phyloP scores from a whole-genome alignment of 2,888 invertebrate species.

The Teleogryllus oceanicus region DNA sequence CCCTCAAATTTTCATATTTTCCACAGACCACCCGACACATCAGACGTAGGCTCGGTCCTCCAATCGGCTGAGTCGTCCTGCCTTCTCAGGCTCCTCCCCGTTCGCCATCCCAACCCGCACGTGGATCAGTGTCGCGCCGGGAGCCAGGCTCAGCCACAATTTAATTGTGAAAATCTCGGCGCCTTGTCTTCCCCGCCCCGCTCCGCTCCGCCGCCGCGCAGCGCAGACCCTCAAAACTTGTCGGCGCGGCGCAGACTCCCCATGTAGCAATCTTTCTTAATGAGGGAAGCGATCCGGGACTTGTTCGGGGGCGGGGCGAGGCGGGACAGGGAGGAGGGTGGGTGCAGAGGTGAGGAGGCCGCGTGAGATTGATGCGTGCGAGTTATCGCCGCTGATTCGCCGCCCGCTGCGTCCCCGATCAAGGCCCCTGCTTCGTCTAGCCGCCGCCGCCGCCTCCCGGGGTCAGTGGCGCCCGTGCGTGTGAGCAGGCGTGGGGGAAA shows the following conservation, averaged over 20 bases:
- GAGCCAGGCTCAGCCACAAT: background rate
- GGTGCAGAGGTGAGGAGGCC: background rate
- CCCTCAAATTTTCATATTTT: too few species aligned
- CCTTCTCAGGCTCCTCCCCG: too few species aligned
- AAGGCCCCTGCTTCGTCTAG: background rate
- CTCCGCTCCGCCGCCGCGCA: background rate
- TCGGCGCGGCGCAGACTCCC: background rate
- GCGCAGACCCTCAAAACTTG: background rate
- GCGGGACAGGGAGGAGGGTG: too few species aligned
- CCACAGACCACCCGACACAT: too few species aligned
- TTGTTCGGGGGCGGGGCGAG: background rate
- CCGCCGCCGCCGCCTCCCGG: background rate
- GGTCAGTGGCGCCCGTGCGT: background rate
- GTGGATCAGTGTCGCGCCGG: too few species aligned
- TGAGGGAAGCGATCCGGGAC: background rate
- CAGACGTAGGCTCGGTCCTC: too few species aligned
- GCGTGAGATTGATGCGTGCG: background rate
- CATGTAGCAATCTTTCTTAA: slow-evolving; percentile 18
- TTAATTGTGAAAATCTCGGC: slow-evolving; percentile 10
- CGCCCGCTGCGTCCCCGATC: background rate
- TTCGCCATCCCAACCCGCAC: too few species aligned
- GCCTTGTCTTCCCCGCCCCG: background rate
- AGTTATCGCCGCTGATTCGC: slow-evolving; percentile 7
- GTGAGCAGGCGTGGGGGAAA: background rate
- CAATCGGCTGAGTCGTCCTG: too few species aligned